A percentile compares a stretch with the other conserved stretches of the same genome.
phyloP scores from a whole-genome alignment of 2,113 vertebrate species.

The Channa maculata region DNA sequence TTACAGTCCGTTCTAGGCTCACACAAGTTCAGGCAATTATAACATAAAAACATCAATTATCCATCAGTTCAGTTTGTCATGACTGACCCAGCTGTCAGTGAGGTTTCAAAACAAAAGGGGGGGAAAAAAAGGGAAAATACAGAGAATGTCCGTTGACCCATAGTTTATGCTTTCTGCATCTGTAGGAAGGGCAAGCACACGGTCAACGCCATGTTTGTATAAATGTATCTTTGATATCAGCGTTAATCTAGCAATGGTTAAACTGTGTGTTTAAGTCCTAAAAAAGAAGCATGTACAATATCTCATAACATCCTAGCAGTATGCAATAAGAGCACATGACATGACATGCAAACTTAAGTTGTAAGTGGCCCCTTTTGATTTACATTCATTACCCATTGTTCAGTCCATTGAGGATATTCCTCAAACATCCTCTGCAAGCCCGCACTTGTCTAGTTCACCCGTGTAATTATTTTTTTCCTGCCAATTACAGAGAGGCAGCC shows the following conservation, averaged over 20 bases:
- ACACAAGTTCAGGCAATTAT: constrained; percentile 3
- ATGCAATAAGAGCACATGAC: not conserved
- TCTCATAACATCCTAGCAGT: not conserved
- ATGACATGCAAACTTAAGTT: not conserved
- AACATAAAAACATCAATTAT: constrained; percentile 20
- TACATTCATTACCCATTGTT: not conserved
- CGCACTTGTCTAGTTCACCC: constrained; percentile 4
- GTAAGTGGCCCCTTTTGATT: not conserved
- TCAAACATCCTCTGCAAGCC: constrained; percentile 5
- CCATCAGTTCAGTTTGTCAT: not conserved
- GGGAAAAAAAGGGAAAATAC: constrained; percentile 8
- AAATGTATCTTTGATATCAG: too few species aligned
- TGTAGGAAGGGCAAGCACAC: too few species aligned
- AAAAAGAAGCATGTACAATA: too few species aligned
- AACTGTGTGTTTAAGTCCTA: too few species aligned
- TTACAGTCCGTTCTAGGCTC: not conserved
- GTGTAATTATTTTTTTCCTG: constrained; percentile 47
- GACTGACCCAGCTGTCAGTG: not conserved
- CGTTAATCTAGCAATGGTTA: too few species aligned
- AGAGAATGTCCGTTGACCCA: constrained; percentile 10
- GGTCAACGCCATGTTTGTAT: too few species aligned
- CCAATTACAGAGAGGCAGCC: constrained; percentile 48
- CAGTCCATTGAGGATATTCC: not conserved
- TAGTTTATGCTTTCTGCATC: not conserved
- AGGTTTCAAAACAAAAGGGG: not conserved